phyloP scores from a whole-genome alignment of 2,797 vertebrate species.

The Leontocebus nigricollis region DNA sequence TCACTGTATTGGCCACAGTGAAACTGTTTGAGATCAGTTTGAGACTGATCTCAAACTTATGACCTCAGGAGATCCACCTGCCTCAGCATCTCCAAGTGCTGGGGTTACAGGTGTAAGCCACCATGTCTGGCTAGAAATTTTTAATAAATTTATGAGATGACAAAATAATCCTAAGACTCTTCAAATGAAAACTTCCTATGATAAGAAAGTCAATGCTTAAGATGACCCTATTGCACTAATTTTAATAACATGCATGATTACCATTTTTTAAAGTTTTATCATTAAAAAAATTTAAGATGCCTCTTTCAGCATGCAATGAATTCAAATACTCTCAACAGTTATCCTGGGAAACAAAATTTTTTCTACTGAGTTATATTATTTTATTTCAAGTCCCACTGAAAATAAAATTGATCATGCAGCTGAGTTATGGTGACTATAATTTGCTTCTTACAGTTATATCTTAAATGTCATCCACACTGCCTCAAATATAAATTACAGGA shows the following conservation, averaged over 20 bases:
- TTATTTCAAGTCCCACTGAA: conserved; percentile 27
- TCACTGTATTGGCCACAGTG: too few relatives aligned
- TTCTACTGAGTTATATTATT: background rate
- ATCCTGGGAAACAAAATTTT: background rate
- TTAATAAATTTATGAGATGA: background rate
- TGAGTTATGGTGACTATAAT: conserved; percentile 32
- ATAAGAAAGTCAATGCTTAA: background rate
- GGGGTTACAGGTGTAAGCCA: too few relatives aligned
- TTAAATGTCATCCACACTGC: conserved; percentile 48
- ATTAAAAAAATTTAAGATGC: background rate
- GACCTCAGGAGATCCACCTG: too few relatives aligned
- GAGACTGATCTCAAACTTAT: too few relatives aligned
- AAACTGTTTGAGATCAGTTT: too few relatives aligned
- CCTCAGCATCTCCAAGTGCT: too few relatives aligned
- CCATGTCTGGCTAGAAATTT: background rate
- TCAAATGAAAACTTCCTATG: background rate
- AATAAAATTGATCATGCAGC: conserved; percentile 34
- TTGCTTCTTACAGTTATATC: conserved; percentile 18
- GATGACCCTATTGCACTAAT: background rate
- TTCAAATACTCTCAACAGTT: conserved; percentile 2
- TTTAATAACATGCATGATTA: conserved; percentile 15
- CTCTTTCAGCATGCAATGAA: background rate
- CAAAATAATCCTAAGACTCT: background rate
- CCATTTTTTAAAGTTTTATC: background rate
- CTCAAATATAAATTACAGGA: background rate